Evolutionary conservation across 2,888 invertebrate genomes (phyloP).

Genomic region (Druceiella hillmani): DNA sequence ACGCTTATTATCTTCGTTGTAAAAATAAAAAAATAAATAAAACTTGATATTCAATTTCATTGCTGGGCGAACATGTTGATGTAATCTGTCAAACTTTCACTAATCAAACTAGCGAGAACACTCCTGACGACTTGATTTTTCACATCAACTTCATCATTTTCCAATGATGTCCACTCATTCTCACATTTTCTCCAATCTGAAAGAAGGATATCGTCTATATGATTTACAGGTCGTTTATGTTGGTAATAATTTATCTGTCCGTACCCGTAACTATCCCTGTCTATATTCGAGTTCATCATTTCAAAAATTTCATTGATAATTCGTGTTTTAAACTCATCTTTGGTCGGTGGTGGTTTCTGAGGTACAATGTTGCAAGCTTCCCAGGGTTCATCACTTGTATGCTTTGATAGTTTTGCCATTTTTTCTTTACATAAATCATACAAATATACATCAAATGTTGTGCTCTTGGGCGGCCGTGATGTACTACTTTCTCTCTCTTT

Average conservation of each 20-base stretch:
- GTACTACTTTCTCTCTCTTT: no score
- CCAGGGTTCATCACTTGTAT: slow-evolving; percentile 34
- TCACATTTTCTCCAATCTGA: slow-evolving; percentile 45
- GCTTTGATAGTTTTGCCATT: slow-evolving; percentile 27
- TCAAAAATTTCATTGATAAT: slow-evolving; percentile 32
- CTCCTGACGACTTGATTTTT: slow-evolving; percentile 44
- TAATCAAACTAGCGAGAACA: no score
- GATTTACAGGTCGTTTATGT: slow-evolving; percentile 42
- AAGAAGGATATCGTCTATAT: slow-evolving; percentile 44
- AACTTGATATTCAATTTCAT: no score
- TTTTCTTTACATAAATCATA: slow-evolving; percentile 38
- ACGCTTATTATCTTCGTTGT: no score
- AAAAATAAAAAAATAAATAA: no score
- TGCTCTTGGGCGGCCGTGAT: no score
- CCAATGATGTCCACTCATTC: slow-evolving; percentile 42
- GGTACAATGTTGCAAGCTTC: slow-evolving; percentile 38
- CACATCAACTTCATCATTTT: slow-evolving; percentile 37
- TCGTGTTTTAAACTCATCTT: slow-evolving; percentile 28
- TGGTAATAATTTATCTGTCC: slow-evolving; percentile 27
- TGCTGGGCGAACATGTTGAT: no score
- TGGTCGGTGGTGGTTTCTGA: slow-evolving; percentile 29
- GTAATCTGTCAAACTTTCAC: no score
- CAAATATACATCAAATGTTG: slow-evolving; percentile 35
- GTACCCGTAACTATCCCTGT: slow-evolving; percentile 27
- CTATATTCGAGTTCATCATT: no score